These are phyloP conservation scores for Hippopotamus amphibius DNA, from an alignment of 2,113 vertebrate genomes.

Conservation along the genomic window DNA sequence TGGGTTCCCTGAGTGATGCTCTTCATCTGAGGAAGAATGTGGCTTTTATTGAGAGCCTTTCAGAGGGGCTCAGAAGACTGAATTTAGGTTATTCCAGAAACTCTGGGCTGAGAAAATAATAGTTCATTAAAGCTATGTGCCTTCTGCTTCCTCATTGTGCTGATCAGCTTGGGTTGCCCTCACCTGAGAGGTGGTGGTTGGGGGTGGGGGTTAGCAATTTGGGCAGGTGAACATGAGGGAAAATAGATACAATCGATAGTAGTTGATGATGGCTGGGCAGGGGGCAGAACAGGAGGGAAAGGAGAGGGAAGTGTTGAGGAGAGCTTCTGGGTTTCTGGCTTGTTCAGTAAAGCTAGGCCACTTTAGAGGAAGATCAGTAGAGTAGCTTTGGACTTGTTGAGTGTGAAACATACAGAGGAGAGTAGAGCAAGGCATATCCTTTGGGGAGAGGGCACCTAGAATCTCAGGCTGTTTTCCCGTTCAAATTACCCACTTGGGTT, in stretches of 20 bases:
- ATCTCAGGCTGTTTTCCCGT: constrained; percentile 36
- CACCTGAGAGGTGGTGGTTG: not conserved
- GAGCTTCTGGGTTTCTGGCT: not conserved
- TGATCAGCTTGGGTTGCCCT: not conserved
- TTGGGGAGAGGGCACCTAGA: not conserved
- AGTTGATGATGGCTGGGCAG: not conserved
- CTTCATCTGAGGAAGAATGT: constrained; percentile 53
- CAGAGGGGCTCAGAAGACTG: constrained; percentile 10
- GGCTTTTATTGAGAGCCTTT: constrained; percentile 53
- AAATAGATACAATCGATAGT: constrained; percentile 21
- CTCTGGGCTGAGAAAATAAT: constrained; percentile 2
- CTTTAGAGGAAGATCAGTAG: not conserved
- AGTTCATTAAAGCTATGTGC: not conserved
- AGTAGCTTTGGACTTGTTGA: constrained; percentile 19
- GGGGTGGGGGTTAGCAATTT: not conserved
- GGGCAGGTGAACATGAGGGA: not conserved
- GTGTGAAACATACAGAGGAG: constrained; percentile 6
- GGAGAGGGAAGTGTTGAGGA: not conserved
- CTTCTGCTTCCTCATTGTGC: constrained; percentile 1
- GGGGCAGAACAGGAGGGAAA: not conserved
- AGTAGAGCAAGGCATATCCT: not conserved
- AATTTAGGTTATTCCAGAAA: constrained; percentile 30
- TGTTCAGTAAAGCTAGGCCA: not conserved
- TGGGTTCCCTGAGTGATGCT: not conserved
- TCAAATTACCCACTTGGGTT: not conserved